Percentiles rank a stretch among this genome's conserved stretches.
Conservation (phyloP, 2,888 invertebrate genomes). For the Sphaerophoria rueppellii region DNA sequence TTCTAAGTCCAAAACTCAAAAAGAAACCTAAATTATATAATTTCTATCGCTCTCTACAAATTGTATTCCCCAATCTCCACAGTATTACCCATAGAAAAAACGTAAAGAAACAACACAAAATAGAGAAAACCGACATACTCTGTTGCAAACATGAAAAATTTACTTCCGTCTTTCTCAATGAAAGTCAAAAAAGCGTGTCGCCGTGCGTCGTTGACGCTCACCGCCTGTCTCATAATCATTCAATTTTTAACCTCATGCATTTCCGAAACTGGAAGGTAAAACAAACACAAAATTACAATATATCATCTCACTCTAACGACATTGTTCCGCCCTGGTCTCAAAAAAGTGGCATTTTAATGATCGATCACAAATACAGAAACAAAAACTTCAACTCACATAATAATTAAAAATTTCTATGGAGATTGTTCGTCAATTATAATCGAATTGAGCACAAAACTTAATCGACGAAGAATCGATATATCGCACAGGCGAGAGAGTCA, state of each 20-base stretch:
- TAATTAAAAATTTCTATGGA: constrained; percentile 36
- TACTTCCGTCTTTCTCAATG: constrained; percentile 63
- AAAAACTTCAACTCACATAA: not conserved
- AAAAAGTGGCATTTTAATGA: not conserved
- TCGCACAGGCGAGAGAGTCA: constrained; percentile 25
- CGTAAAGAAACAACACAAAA: constrained; percentile 1
- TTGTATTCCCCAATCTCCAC: not conserved
- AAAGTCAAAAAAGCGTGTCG: constrained; percentile 27
- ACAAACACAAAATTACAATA: constrained; percentile 45
- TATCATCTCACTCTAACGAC: constrained; percentile 3
- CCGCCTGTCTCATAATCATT: constrained; percentile 2
- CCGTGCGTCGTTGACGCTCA: not conserved
- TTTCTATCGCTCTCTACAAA: constrained; percentile 11
- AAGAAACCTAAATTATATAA: constrained; percentile 30
- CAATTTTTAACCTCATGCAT: constrained; percentile 35
- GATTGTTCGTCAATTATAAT: constrained; percentile 33
- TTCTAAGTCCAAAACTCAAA: too few species aligned
- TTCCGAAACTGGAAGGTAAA: constrained; percentile 34
- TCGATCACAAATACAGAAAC: constrained; percentile 7
- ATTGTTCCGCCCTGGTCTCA: not conserved
- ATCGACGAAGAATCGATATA: constrained; percentile 34
- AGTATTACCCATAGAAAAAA: not conserved
- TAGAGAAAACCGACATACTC: constrained; percentile 37
- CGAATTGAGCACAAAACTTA: constrained; percentile 43
- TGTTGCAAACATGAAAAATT: constrained; percentile 18